Evolutionary conservation across 1,140 invertebrate genomes (phyloP).

Genomic region (Mactra quadrangularis): DNA sequence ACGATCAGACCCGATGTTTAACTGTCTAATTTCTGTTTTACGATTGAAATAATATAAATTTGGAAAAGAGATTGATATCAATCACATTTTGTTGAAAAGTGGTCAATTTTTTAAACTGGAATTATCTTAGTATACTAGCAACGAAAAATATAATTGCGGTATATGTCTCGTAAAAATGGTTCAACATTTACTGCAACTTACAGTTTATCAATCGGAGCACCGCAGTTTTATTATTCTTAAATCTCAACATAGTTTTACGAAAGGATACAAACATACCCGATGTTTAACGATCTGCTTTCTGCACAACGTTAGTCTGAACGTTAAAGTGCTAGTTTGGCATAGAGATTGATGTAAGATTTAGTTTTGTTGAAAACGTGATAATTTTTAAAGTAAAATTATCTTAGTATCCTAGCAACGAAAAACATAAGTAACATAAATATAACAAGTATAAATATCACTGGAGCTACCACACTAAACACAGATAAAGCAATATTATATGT

Average conservation of each 20-base stretch:
- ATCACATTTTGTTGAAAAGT: not conserved
- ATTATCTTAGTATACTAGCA: constrained; percentile 19
- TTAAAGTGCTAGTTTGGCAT: too few species aligned
- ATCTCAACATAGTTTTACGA: too few species aligned
- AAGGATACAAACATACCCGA: too few species aligned
- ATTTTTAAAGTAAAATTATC: not conserved
- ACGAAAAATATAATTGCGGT: constrained; percentile 10
- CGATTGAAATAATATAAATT: not conserved
- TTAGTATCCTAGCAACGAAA: not conserved
- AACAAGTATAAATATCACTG: not conserved
- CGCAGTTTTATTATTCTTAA: too few species aligned
- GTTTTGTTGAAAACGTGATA: too few species aligned
- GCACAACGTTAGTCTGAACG: too few species aligned
- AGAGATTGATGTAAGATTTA: too few species aligned
- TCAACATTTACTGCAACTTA: too few species aligned
- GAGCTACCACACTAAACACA: not conserved
- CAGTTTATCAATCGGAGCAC: too few species aligned
- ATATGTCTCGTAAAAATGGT: too few species aligned
- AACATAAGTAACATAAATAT: too few species aligned
- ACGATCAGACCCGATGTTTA: not conserved
- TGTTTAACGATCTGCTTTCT: too few species aligned
- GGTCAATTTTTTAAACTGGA: not conserved
- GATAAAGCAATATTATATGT: not conserved
- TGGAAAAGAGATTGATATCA: not conserved
- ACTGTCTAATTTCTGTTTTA: not conserved